These are phyloP conservation scores for Holotrichia oblita DNA, from an alignment of 1,140 invertebrate species.

Conservation along the genomic window DNA sequence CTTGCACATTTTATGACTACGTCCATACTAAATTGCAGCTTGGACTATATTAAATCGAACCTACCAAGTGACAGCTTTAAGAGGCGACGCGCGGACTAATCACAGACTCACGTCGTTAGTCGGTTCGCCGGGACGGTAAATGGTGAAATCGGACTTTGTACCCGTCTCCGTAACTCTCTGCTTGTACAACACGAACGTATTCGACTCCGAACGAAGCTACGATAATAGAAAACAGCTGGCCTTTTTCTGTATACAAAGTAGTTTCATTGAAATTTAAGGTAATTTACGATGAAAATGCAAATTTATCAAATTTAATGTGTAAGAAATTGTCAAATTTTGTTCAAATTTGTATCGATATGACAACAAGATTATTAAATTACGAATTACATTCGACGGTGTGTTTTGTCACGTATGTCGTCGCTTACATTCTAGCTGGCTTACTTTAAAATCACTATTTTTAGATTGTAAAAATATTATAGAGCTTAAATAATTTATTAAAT, in stretches of 20 bases:
- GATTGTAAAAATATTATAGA: background rate
- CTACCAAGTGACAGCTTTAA: conserved; percentile 30
- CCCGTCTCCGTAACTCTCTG: background rate
- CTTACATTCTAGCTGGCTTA: background rate
- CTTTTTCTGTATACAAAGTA: conserved; percentile 21
- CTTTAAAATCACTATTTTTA: conserved; percentile 37
- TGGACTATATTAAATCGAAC: conserved; percentile 54
- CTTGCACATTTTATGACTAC: conserved; percentile 55
- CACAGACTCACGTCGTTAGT: background rate
- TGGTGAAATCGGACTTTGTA: conserved; percentile 40
- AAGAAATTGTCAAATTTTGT: background rate
- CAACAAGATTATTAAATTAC: background rate
- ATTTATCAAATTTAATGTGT: background rate
- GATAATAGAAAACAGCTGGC: conserved; percentile 39
- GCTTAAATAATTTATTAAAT: background rate
- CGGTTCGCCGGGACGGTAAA: background rate
- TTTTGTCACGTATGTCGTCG: background rate
- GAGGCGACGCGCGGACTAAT: background rate
- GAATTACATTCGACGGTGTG: background rate
- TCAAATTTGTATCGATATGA: background rate
- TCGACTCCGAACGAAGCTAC: background rate
- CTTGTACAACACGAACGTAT: background rate
- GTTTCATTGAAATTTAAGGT: background rate
- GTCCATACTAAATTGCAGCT: conserved; percentile 53
- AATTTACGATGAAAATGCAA: background rate